Evolutionary conservation across 2,888 invertebrate species (phyloP).

Genomic region (Lingula anatina): DNA sequence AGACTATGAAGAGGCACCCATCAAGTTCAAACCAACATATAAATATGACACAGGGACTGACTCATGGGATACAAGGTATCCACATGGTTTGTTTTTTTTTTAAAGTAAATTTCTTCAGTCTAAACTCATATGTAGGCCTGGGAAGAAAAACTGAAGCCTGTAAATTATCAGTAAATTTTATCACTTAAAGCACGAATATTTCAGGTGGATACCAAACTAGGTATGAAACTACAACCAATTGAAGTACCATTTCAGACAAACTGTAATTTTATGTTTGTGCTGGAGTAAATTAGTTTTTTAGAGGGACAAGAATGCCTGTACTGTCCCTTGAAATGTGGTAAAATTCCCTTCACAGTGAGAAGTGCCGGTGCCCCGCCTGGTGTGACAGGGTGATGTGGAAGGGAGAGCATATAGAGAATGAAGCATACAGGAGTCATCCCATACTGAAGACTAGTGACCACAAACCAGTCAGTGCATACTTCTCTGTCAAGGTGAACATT

Average conservation of each 20-base stretch:
- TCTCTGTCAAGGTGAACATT: no score
- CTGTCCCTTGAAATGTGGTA: neutral
- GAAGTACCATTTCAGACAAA: no score
- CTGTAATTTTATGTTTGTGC: no score
- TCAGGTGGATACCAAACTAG: no score
- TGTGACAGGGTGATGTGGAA: conserved; percentile 94
- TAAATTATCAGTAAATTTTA: no score
- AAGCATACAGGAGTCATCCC: conserved; percentile 78
- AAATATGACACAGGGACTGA: conserved; percentile 95
- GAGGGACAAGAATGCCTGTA: no score
- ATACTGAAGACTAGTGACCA: conserved; percentile 88
- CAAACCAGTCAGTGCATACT: conserved; percentile 90
- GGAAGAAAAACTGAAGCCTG: no score
- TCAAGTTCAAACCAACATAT: conserved; percentile 90
- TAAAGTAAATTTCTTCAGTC: neutral
- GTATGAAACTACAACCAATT: no score
- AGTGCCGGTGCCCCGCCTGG: conserved; percentile 93
- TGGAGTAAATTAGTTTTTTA: no score
- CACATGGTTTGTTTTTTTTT: conserved; percentile 2
- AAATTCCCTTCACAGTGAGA: conserved; percentile 65
- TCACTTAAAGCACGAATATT: no score
- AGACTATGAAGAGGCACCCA: conserved; percentile 80
- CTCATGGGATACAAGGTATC: conserved; percentile 81
- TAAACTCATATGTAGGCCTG: no score
- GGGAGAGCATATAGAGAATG: conserved; percentile 69